Base-by-base conservation (phyloP, 1,140 invertebrate genomes). In the Colletes gigas region DNA sequence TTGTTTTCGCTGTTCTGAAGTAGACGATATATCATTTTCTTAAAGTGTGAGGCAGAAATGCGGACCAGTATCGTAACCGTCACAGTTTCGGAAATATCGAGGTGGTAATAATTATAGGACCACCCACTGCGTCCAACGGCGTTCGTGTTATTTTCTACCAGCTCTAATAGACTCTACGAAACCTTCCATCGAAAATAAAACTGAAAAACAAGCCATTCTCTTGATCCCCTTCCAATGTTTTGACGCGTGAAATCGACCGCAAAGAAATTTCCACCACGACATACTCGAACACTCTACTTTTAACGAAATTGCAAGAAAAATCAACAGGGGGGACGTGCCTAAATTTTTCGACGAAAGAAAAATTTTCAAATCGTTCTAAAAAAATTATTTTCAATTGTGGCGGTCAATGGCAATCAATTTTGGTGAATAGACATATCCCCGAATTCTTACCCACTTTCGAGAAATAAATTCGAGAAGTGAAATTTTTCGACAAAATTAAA, bases 201-300 rank as follows among this genome's bases (percentile, higher is more conserved):
- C 12, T 15, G 21, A 66, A 50, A 47, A 47, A 66, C n/a, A 19
- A 12, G 10, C 7, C 65, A 62, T 39, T 39, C 10, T 50, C 19
- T 67, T 21, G 65, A 67, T 50, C 65, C 21, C 8, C 65, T 14
- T 67, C 44, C 65, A 67, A 67, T 67, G 44, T 67, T 50, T 50
- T 67, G 65, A 66, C 30, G 7, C 7, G 41, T 10, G 9, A 41
- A 44, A 8, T 19, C 15, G 62, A 63, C 7, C 39, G 5, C 3
- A 15, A 50, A 50, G 50, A 50, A 50, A 63, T 63, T 41, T 14
- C 50, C 15, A 8, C 9, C 54, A 17, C 54, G 17, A 14, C 3
- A 55, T 12, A 17, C 2, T 30, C 30, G 2, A 30, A 30, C 30
- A 30, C n/a, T n/a, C n/a, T n/a, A n/a, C n/a, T n/a, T n/a, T n/a